Base-by-base conservation (phyloP, 2,113 vertebrate genomes). In the Triplophysa dalaica region DNA sequence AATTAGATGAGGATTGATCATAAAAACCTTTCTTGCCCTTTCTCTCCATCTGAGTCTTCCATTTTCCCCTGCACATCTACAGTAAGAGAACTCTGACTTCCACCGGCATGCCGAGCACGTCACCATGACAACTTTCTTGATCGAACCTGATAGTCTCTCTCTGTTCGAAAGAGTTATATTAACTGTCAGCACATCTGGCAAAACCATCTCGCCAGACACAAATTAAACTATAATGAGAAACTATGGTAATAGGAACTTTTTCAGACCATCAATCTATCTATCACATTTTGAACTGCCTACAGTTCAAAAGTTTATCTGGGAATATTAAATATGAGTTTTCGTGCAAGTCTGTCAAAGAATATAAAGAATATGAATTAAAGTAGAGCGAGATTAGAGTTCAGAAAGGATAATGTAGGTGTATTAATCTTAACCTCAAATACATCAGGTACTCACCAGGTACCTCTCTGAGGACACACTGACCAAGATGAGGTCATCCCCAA, bases 381-480 rank as follows among this genome's bases (percentile, higher is more conserved):
- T 9, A 58, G 54, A n/a, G 19, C 10, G 8, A 21, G 8, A 58
- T 2, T 58, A 58, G 17, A 56, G 17, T n/a, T 56, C 16, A n/a
- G n/a, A 21, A 21, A 58, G 19, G 52, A 7, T 56, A 56, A n/a
- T n/a, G 17, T n/a, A 17, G 13, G 48, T 4, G 1, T 19, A 5
- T 54, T 17, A 54, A 16, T 72, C 4, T 56, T 54, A n/a, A 21
- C 24, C 9, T 72, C 3, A 52, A 26, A 43, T n/a, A 41, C 8
- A 65, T 2, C 45, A 65, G 62, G n/a, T 74, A 66, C 91, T 87
- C 82, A 96, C 97, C 89, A 99, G 90, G 80, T 96, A 99, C 93
- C 97, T 95, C 91, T 99, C 97, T 9, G 97, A 97, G 16, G 96
- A 98, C 83, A 98, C 96, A 5, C 97, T 98, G 90, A 99, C 97